Conservation (phyloP, 2,113 vertebrate species). For the Pachycephala philippinensis region DNA sequence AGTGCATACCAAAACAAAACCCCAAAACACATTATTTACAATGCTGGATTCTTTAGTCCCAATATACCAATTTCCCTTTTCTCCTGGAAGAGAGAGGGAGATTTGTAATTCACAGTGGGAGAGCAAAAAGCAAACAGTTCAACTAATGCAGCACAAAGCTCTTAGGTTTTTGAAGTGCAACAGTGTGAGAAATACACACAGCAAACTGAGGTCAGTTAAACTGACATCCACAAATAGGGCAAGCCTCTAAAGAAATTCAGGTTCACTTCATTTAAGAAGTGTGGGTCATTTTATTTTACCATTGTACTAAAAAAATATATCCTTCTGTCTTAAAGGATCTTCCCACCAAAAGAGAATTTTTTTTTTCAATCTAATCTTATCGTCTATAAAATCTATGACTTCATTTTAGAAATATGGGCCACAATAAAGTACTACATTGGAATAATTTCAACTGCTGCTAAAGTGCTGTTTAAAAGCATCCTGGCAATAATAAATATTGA, state of each 20-base stretch:
- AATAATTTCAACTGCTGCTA: slow-evolving; percentile 22
- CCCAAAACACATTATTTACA: background rate
- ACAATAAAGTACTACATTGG: background rate
- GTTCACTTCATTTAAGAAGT: background rate
- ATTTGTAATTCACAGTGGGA: background rate
- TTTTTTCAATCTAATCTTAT: background rate
- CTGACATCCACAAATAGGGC: background rate
- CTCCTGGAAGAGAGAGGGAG: background rate
- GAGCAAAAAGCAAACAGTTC: background rate
- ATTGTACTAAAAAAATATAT: background rate
- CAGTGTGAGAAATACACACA: background rate
- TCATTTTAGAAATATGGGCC: background rate
- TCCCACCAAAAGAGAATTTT: background rate
- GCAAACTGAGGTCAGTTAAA: background rate
- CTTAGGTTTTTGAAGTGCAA: background rate
- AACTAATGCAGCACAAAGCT: background rate
- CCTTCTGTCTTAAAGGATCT: background rate
- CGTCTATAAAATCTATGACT: background rate
- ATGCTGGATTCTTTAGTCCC: background rate
- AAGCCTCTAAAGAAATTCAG: background rate
- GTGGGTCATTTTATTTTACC: background rate
- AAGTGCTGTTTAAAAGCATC: slow-evolving; percentile 39
- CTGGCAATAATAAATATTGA: background rate
- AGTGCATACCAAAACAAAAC: background rate
- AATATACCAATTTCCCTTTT: background rate